Conservation (phyloP, 2,113 vertebrate species). For the Arothron firmamentum region DNA sequence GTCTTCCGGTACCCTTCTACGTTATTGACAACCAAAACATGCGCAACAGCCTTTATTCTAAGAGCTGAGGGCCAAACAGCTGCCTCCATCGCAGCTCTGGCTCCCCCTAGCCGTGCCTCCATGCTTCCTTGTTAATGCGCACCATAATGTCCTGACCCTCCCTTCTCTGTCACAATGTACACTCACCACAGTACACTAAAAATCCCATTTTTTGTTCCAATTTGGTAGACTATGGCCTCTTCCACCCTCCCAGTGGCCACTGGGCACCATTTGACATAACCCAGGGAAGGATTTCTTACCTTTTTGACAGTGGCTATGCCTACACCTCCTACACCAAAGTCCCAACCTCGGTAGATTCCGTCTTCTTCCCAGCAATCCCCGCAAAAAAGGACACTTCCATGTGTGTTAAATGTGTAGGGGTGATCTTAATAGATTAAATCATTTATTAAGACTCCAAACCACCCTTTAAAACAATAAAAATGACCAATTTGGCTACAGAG, state of each 20-base stretch:
- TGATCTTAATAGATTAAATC: slow-evolving; percentile 65
- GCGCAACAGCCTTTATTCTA: slow-evolving; percentile 4
- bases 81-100: slow-evolving; percentile 57
- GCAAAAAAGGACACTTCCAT: slow-evolving; percentile 79
- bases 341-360: slow-evolving; percentile 67
- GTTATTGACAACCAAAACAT: slow-evolving; percentile 41
- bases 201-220: slow-evolving; percentile 43
- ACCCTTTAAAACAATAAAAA: slow-evolving; percentile 30
- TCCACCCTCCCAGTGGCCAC: slow-evolving; percentile 28
- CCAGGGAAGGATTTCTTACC: slow-evolving; percentile 67
- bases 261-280: slow-evolving; percentile 24
- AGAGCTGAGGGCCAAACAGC: slow-evolving; percentile 27
- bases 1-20: slow-evolving; percentile 26
- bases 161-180: slow-evolving; percentile 33
- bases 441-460: slow-evolving; percentile 37
- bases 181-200: slow-evolving; percentile 50
- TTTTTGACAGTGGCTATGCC: slow-evolving; percentile 39
- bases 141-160: slow-evolving; percentile 57
- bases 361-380: slow-evolving; percentile 83
- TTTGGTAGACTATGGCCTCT: slow-evolving; percentile 14
- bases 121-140: slow-evolving; percentile 70
- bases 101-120: slow-evolving; percentile 76
- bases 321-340: slow-evolving; percentile 52
- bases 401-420: slow-evolving; percentile 73
- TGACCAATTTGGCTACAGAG: slow-evolving; percentile 18